Conservation (phyloP, 2,113 vertebrate species). For the Leptodactylus fuscus region DNA sequence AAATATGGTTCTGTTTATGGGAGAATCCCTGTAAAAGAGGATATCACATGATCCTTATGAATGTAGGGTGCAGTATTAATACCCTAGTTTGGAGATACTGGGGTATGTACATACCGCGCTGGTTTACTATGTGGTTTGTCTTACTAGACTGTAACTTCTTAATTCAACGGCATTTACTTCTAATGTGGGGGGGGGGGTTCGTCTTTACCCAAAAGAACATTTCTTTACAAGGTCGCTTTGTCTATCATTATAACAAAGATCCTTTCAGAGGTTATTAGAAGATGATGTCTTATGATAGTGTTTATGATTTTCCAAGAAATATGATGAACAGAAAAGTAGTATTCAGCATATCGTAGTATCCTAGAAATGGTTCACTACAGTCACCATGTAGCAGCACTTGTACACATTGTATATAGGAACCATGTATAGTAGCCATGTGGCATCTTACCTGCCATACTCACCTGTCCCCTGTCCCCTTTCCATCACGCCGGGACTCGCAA, state of each 20-base stretch:
- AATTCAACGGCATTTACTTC: not conserved
- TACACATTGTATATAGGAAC: not conserved
- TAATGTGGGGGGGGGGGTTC: not conserved
- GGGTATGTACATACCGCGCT: no score
- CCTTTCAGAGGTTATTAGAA: not conserved
- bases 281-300: slow-evolving; percentile 12
- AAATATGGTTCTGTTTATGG: no score
- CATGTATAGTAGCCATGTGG: no score
- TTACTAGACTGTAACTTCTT: not conserved
- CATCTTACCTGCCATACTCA: no score
- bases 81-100: no score
- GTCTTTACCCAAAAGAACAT: not conserved
- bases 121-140: not conserved
- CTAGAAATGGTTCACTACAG: not conserved
- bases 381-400: not conserved
- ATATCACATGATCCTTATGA: no score
- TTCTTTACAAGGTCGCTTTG: not conserved
- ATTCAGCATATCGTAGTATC: not conserved
- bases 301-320: slow-evolving; percentile 26
- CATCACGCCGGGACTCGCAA: no score
- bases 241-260: not conserved
- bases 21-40: no score
- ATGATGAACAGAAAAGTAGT: not conserved
- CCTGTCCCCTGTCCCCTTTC: no score
- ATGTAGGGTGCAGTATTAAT: no score